Evolutionary conservation across 2,888 invertebrate genomes (phyloP).

Genomic region (Rotaria magnacalcarata): DNA sequence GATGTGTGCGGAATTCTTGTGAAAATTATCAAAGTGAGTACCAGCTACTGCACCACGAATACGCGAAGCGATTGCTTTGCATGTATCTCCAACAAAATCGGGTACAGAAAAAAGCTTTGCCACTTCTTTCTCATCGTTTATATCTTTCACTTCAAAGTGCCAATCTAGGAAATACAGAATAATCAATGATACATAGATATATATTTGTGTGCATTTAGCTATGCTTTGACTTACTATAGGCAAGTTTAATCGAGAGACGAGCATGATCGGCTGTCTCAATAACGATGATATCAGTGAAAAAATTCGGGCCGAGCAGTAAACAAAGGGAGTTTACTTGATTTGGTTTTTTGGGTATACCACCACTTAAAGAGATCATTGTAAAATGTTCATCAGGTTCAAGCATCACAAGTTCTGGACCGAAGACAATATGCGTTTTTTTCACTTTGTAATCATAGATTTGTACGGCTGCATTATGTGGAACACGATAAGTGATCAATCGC

Average conservation of each 20-base stretch:
- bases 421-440: constrained; percentile 61
- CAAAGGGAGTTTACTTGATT: constrained; percentile 61
- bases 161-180: constrained; percentile 50
- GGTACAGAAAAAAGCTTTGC: constrained; percentile 62
- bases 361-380: constrained; percentile 61
- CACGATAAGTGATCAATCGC: constrained; percentile 51
- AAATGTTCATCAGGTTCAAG: constrained; percentile 63
- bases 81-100: constrained; percentile 61
- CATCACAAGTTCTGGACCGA: constrained; percentile 63
- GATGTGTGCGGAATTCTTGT: constrained; percentile 62
- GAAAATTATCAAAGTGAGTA: constrained; percentile 62
- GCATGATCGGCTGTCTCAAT: constrained; percentile 63
- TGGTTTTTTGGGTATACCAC: constrained; percentile 62
- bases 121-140: constrained; percentile 52
- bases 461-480: constrained; percentile 63
- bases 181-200: background rate
- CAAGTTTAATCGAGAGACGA: constrained; percentile 60
- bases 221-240: constrained; percentile 53
- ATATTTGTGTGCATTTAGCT: background rate
- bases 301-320: constrained; percentile 62
- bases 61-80: constrained; percentile 62
- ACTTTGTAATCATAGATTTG: constrained; percentile 63
- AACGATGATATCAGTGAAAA: constrained; percentile 61
- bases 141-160: constrained; percentile 59
- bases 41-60: constrained; percentile 61